Evolutionary conservation across 2,113 vertebrate genomes (phyloP).

Genomic region (Gavia stellata): DNA sequence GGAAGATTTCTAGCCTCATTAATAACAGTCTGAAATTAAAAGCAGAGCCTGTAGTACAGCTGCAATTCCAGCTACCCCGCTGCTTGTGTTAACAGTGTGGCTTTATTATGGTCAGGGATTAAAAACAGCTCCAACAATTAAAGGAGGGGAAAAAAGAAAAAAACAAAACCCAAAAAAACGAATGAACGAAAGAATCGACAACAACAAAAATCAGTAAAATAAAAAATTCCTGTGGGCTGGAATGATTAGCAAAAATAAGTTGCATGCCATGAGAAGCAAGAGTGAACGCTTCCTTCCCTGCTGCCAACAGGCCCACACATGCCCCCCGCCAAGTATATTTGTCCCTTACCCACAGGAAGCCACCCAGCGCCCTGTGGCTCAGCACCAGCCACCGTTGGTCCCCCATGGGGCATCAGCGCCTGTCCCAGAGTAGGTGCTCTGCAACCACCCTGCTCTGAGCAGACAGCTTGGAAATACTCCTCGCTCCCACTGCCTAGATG

Average conservation of each 20-base stretch:
- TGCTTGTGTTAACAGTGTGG: slow-evolving; percentile 60
- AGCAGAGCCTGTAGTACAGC: slow-evolving; percentile 48
- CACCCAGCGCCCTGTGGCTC: not conserved
- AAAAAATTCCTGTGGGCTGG: slow-evolving; percentile 27
- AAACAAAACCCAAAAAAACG: not conserved
- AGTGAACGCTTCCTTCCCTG: not conserved
- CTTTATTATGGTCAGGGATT: slow-evolving; percentile 61
- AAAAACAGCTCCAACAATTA: slow-evolving; percentile 51
- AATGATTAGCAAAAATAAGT: slow-evolving; percentile 30
- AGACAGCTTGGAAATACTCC: slow-evolving; percentile 48
- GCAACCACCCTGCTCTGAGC: not conserved
- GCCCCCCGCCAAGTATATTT: not conserved
- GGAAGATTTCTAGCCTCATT: slow-evolving; percentile 25
- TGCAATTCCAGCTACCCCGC: slow-evolving; percentile 16
- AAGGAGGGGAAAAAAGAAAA: not conserved
- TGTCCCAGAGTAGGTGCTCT: slow-evolving; percentile 6
- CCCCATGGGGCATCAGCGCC: not conserved
- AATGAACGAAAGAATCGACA: not conserved
- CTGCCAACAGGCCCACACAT: not conserved
- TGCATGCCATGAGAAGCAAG: not conserved
- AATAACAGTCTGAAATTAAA: slow-evolving; percentile 55
- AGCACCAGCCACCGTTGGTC: not conserved
- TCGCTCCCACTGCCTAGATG: not conserved
- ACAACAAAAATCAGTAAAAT: slow-evolving; percentile 4
- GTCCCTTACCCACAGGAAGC: not conserved